Percentiles rank a stretch among this genome's conserved stretches.
Evolutionary conservation across 1,140 invertebrate genomes (phyloP).

Genomic region (Pseudomyrmex flavicornis): DNA sequence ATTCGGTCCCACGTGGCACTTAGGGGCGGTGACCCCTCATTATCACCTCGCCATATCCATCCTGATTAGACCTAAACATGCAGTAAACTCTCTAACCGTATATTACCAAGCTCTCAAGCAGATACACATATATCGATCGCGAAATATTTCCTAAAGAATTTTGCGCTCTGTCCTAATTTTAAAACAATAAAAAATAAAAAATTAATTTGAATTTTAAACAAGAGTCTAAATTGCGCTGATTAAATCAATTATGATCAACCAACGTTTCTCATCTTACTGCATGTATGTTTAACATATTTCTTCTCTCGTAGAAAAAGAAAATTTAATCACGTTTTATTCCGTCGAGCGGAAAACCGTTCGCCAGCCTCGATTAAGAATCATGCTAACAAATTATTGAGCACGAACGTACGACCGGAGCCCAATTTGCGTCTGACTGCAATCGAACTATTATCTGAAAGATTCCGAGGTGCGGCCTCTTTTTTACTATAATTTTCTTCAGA

Average conservation of each 20-base stretch:
- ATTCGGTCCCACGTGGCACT: slow-evolving; percentile 76
- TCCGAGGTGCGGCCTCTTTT: slow-evolving; percentile 37
- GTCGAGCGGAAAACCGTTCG: neutral
- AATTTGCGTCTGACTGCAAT: slow-evolving; percentile 42
- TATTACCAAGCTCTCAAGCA: slow-evolving; percentile 59
- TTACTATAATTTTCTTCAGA: slow-evolving; percentile 57
- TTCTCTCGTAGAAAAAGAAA: neutral
- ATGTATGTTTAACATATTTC: neutral
- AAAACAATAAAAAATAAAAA: neutral
- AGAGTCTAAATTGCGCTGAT: neutral
- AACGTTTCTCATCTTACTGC: neutral
- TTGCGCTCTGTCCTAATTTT: neutral
- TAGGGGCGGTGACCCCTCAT: slow-evolving; percentile 75
- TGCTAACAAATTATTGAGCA: slow-evolving; percentile 35
- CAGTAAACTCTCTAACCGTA: slow-evolving; percentile 69
- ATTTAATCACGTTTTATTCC: slow-evolving; percentile 10
- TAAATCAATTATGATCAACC: no score
- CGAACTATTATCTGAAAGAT: slow-evolving; percentile 45
- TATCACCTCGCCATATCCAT: slow-evolving; percentile 78
- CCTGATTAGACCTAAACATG: slow-evolving; percentile 77
- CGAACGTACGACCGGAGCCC: slow-evolving; percentile 9
- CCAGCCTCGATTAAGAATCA: slow-evolving; percentile 3
- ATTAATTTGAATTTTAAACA: neutral
- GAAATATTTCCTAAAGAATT: slow-evolving; percentile 36
- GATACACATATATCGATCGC: slow-evolving; percentile 54